phyloP scores from a whole-genome alignment of 2,113 vertebrate species.

The Eurystomus gularis region DNA sequence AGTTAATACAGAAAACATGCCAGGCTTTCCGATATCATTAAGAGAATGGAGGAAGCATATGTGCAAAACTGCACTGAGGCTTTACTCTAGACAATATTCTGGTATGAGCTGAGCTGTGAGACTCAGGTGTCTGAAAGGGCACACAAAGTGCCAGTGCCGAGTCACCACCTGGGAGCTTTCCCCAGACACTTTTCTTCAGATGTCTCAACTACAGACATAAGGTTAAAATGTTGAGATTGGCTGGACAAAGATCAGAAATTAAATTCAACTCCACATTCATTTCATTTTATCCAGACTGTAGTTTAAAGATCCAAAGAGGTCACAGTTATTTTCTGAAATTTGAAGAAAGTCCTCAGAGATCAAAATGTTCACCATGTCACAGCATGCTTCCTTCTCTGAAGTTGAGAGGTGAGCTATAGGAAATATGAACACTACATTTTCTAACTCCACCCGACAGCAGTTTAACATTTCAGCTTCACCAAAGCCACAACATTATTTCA shows the following conservation, averaged over 20 bases:
- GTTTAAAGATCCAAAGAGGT: constrained; percentile 42
- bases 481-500: background rate
- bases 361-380: constrained; percentile 43
- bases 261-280: constrained; percentile 46
- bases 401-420: constrained; percentile 2
- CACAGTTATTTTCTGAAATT: constrained; percentile 43
- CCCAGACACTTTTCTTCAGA: constrained; percentile 47
- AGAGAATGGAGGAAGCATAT: background rate
- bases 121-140: constrained; percentile 17
- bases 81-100: background rate
- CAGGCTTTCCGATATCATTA: background rate
- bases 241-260: constrained; percentile 58
- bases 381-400: constrained; percentile 28
- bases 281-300: constrained; percentile 46
- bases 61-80: background rate
- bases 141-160: background rate
- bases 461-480: background rate
- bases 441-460: background rate
- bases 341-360: constrained; percentile 43
- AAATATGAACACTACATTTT: constrained; percentile 21
- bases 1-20: background rate
- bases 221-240: constrained; percentile 59
- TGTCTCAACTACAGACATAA: constrained; percentile 44
- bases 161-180: constrained; percentile 39
- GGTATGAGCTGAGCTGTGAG: constrained; percentile 10